These are phyloP conservation scores for Artibeus lituratus DNA, from an alignment of 2,797 vertebrate genomes.

Conservation along the genomic window DNA sequence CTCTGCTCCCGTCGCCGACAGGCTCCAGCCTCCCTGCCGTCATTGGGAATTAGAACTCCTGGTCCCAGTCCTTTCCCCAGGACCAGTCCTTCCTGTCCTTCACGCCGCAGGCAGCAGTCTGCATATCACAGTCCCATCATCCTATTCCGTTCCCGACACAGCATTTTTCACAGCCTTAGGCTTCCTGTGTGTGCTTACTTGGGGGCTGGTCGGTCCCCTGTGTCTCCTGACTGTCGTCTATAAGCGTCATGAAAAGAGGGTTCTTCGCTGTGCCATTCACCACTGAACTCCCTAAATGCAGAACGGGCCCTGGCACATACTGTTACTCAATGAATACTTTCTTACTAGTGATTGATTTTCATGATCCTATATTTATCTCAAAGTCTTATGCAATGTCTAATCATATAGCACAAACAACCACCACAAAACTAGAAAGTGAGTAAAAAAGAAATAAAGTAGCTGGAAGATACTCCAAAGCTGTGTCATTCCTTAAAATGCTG, in stretches of 20 bases:
- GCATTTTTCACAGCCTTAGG: background rate
- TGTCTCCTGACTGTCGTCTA: background rate
- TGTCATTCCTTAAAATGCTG: background rate
- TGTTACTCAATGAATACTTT: background rate
- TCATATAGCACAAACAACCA: background rate
- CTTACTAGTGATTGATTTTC: background rate
- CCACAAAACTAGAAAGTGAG: background rate
- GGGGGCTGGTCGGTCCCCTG: background rate
- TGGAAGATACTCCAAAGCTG: background rate
- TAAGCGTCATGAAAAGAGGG: background rate
- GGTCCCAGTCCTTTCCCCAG: background rate
- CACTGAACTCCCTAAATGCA: background rate
- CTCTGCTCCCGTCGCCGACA: fast-evolving
- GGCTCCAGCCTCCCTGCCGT: background rate
- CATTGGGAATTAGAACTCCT: background rate
- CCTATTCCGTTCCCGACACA: background rate
- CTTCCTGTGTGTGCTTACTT: background rate
- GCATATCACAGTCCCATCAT: fast-evolving
- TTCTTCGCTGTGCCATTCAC: background rate
- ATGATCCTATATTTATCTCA: background rate
- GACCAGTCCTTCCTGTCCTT: background rate
- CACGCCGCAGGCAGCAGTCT: background rate
- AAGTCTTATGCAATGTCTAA: background rate
- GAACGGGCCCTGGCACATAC: background rate
- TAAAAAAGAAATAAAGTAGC: background rate